phyloP scores from a whole-genome alignment of 2,888 invertebrate genomes.

The Adela reaumurella region DNA sequence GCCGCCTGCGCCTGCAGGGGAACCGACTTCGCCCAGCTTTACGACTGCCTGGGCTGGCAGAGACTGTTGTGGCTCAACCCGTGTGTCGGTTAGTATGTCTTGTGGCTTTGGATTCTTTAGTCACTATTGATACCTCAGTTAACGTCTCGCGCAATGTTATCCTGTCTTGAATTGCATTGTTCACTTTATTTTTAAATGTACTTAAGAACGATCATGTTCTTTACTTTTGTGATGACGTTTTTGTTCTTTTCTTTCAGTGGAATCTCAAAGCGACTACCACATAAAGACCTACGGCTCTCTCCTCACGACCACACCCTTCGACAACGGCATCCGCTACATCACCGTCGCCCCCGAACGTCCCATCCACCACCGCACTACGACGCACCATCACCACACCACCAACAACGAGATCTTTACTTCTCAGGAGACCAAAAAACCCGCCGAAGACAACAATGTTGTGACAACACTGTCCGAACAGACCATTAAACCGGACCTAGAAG shows the following conservation, averaged over 20 bases:
- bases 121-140: too few relatives aligned
- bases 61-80: constrained; percentile 87
- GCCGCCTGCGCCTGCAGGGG: constrained; percentile 87
- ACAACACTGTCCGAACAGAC: constrained; percentile 48
- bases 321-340: constrained; percentile 44
- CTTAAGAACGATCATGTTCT: too few relatives aligned
- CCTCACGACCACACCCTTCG: constrained; percentile 37
- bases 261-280: constrained; percentile 87
- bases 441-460: constrained; percentile 35
- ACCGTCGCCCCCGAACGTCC: constrained; percentile 39
- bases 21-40: constrained; percentile 78
- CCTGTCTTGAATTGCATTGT: too few relatives aligned
- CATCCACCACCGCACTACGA: constrained; percentile 38
- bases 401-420: constrained; percentile 19
- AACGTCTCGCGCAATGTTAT: too few relatives aligned
- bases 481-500: constrained; percentile 23
- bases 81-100: constrained; percentile 83
- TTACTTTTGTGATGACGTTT: too few relatives aligned
- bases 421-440: constrained; percentile 25
- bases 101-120: too few relatives aligned
- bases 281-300: constrained; percentile 47
- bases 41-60: constrained; percentile 89
- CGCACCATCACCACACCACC: constrained; percentile 38
- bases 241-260: constrained; percentile 69
- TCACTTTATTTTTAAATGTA: too few relatives aligned